A percentile compares a stretch with the other conserved stretches of the same genome.
Conservation (phyloP, 2,797 vertebrate species). For the Propithecus deckenii region DNA sequence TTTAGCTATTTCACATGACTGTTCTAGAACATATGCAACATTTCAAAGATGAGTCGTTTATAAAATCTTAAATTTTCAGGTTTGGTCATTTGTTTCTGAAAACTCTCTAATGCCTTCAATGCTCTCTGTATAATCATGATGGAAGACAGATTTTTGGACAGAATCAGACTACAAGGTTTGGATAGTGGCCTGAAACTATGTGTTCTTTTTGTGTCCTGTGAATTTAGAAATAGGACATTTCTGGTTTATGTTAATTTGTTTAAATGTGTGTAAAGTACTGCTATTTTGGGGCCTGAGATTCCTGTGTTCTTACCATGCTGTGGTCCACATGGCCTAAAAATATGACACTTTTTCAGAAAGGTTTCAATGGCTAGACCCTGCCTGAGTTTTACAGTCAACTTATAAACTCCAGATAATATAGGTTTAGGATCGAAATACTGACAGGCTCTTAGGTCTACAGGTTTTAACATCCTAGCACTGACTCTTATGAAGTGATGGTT, state of each 20-base stretch:
- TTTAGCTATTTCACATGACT: not conserved
- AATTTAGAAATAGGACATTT: constrained; percentile 62
- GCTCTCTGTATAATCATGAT: not conserved
- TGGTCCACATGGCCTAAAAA: constrained; percentile 60
- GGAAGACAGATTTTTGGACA: constrained; percentile 52
- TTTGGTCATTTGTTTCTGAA: constrained; percentile 39
- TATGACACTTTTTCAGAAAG: constrained; percentile 32
- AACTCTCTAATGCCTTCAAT: constrained; percentile 21
- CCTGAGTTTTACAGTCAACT: constrained; percentile 49
- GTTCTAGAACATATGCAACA: not conserved
- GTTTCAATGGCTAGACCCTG: constrained; percentile 41
- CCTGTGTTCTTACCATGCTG: not conserved
- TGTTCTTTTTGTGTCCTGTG: constrained; percentile 33
- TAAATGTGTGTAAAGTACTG: constrained; percentile 45
- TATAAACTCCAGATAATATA: constrained; percentile 41
- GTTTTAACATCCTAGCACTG: not conserved
- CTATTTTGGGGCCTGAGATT: constrained; percentile 41
- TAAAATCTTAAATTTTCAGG: not conserved
- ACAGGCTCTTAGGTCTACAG: not conserved
- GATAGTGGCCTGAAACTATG: constrained; percentile 48
- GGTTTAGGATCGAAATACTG: constrained; percentile 58
- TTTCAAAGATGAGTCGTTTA: constrained; percentile 18
- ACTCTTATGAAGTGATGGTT: not conserved
- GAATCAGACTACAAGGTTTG: constrained; percentile 26
- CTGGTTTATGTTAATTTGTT: constrained; percentile 59